A percentile compares a stretch with the other conserved stretches of the same genome.
Evolutionary conservation across 2,797 vertebrate species (phyloP).

Genomic region (Chelidonichthys spinosus): DNA sequence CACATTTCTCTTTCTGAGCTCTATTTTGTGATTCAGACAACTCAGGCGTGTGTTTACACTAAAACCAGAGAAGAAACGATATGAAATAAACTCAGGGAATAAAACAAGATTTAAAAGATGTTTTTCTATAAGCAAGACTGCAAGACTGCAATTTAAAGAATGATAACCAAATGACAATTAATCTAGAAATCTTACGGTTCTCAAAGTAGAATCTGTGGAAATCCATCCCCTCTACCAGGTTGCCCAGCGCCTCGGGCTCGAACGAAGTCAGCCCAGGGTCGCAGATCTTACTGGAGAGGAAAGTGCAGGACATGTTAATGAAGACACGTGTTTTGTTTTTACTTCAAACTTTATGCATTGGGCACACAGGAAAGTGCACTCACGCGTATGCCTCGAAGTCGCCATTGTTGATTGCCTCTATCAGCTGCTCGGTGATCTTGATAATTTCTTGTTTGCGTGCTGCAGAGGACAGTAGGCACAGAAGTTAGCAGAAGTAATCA

Average conservation of each 20-base stretch:
- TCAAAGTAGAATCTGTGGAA: slow-evolving; percentile 99
- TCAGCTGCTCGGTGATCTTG: slow-evolving; percentile 98
- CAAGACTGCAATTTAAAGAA: background rate
- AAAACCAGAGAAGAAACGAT: background rate
- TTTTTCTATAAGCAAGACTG: background rate
- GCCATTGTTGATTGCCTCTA: slow-evolving; percentile 97
- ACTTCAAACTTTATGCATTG: background rate
- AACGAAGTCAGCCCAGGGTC: slow-evolving; percentile 97
- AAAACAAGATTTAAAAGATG: background rate
- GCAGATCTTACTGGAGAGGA: slow-evolving; percentile 89
- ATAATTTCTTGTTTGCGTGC: slow-evolving; percentile 87
- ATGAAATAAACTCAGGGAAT: background rate
- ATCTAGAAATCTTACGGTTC: slow-evolving; percentile 87
- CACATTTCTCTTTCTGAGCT: background rate
- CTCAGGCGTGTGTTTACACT: background rate
- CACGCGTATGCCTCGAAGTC: slow-evolving; percentile 98
- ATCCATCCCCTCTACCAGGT: slow-evolving; percentile 98
- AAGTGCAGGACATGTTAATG: background rate
- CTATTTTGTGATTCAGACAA: background rate
- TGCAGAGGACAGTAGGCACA: slow-evolving; percentile 48
- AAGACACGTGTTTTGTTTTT: background rate
- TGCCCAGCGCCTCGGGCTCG: slow-evolving; percentile 96
- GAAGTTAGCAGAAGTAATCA: background rate
- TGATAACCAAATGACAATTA: background rate
- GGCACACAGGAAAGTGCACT: slow-evolving; percentile 63